Base-by-base conservation (phyloP, 1,140 invertebrate species). In the Bombus sibiricus region DNA sequence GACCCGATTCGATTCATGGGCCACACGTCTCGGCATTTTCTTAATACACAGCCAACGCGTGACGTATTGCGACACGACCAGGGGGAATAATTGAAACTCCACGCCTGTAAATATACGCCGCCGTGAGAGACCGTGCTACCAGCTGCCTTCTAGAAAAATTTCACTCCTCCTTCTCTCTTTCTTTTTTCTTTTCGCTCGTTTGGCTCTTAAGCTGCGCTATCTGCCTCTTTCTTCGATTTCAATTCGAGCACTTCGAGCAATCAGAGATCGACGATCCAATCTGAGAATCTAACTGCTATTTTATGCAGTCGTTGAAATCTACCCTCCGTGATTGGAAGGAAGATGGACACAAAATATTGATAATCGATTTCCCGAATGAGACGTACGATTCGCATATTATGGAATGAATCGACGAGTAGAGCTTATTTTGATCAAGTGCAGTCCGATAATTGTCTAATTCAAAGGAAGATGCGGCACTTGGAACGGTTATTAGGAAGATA, bases 1-100 rank as follows among this genome's bases (percentile, higher is more conserved):
- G 88, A 90, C 86, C 81, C 88, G 89, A 91, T 93, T 92, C 92
- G 92, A 94, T 94, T 94, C 93, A 93, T 93, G 92, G 92, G 91
- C 90, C 91, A 89, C 90, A 93, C 92, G 90, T 89, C 81, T 84
- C 84, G 93, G 91, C 89, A 93, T 94, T 93, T 92, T 92, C 92
- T 93, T 93, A 93, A 94, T 92, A 92, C 91, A 91, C 86, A 89
- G 83, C 66, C 90, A 83, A 88, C 92, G 77, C 87, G 86, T 92
- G 91, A 93, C 87, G 86, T 90, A 91, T 90, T 84, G 91, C 88
- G 86, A 85, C 78, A 15, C 32, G 74, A 28, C 71, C 72, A 53
- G 25, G 12, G 82, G 87, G 84, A 91, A 89, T 92, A 92, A 92
- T 92, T 92, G 92, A 92, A 92, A 92, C 86, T 88, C 64, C 64